Percentiles rank a stretch among this genome's conserved stretches.
phyloP scores from a whole-genome alignment of 2,888 invertebrate genomes.

The Galerucella calmariensis region DNA sequence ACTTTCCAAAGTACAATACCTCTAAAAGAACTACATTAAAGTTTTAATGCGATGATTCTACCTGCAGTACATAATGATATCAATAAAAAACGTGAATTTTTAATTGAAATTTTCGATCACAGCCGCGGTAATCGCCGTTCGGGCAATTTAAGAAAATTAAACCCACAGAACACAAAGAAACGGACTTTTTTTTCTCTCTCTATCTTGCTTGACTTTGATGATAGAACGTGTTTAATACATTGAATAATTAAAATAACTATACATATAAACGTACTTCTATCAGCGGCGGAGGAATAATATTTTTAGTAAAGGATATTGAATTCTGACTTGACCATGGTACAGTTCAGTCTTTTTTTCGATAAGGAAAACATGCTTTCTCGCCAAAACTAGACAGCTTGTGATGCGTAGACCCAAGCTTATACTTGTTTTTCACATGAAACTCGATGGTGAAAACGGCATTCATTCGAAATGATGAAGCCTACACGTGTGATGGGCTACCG shows the following conservation, averaged over 20 bases:
- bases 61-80: slow-evolving; percentile 37
- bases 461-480: too few relatives aligned
- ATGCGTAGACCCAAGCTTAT: too few relatives aligned
- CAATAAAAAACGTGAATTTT: slow-evolving; percentile 46
- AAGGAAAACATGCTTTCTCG: too few relatives aligned
- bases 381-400: too few relatives aligned
- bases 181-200: slow-evolving; percentile 31
- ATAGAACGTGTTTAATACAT: slow-evolving; percentile 47
- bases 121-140: slow-evolving; percentile 45
- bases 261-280: slow-evolving; percentile 37
- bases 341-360: too few relatives aligned
- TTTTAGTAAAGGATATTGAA: neutral
- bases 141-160: slow-evolving; percentile 49
- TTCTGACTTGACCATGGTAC: neutral
- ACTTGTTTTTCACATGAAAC: too few relatives aligned
- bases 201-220: slow-evolving; percentile 27
- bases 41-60: slow-evolving; percentile 29
- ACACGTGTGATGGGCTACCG: too few relatives aligned
- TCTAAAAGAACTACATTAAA: slow-evolving; percentile 34
- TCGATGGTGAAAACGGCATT: too few relatives aligned
- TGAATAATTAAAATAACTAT: slow-evolving; percentile 51
- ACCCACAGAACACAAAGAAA: slow-evolving; percentile 49
- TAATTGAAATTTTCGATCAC: slow-evolving; percentile 50
- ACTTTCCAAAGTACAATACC: slow-evolving; percentile 28
- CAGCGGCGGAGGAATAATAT: slow-evolving; percentile 20